Evolutionary conservation across 2,888 invertebrate genomes (phyloP), one percentile per base, ranked within the genome.

Genomic region (Platerodrilus igneus): DNA sequence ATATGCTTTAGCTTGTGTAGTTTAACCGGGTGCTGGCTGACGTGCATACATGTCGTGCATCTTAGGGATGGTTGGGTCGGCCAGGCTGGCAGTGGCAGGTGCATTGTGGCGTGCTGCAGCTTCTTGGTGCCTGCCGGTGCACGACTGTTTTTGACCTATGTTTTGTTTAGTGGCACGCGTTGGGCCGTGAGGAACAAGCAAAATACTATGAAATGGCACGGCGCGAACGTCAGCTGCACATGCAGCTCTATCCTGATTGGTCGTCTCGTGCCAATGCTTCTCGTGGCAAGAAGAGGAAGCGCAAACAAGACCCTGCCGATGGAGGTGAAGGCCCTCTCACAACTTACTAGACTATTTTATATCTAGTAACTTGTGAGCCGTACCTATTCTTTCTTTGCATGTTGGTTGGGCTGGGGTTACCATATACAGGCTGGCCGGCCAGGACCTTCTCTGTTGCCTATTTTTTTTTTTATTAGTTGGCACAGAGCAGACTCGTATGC

Each of bases 181-280:
- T 99, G 80, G 91, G 93, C 74, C 87, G 94, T 76, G 92, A 93
- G 76, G 95, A 97, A 79, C 96, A 97, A 79, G 90, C 93, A 76
- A 95, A 95, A 80, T 96, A 97, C 86, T 96, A 96, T 81, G 95
- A 95, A 77, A 82, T 94, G 86, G 95, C 96, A 69, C 83, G 93
- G 72, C 87, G 93, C 75, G 96, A 96, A 78, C 85, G 95, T 74
- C 94, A 96, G 79, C 85, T 93, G 72, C 97, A 97, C 80, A 88
- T 92, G 87, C 92, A 94, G 82, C 85, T 93, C 77, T 95, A 97
- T 81, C 96, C 96, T 70, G 93, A 94, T 79, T 97, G 96, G 96
- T 90, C 90, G 78, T 90, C 90, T 78, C 95, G 97, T 76, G 86
- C 96, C 76, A 97, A 99, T 83, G 95, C 97, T 81, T 46, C 46